These are phyloP conservation scores for Chelonoidis abingdonii DNA, from an alignment of 2,113 vertebrate species.

Conservation along the genomic window DNA sequence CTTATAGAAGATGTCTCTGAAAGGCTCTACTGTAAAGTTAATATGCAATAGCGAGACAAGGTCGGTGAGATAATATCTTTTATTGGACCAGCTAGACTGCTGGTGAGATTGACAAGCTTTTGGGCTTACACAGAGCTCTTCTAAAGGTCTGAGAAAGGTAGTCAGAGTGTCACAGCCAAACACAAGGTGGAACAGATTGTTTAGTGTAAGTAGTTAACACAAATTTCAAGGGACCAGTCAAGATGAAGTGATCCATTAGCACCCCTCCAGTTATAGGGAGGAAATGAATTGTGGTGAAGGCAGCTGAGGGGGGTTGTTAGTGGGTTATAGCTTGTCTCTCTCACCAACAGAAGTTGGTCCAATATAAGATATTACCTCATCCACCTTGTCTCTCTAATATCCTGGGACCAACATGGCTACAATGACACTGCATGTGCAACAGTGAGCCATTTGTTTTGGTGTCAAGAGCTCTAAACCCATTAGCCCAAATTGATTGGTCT, in stretches of 20 bases:
- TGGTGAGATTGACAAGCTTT: background rate
- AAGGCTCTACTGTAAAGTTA: background rate
- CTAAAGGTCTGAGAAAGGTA: background rate
- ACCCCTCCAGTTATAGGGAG: background rate
- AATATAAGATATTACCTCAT: background rate
- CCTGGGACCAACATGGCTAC: background rate
- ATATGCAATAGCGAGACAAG: background rate
- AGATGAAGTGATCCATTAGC: background rate
- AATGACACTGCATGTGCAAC: background rate
- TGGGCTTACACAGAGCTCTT: background rate
- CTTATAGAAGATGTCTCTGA: background rate
- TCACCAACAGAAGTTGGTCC: background rate
- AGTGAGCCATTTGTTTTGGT: background rate
- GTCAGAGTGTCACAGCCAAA: background rate
- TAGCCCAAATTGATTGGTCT: background rate
- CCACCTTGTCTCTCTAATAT: background rate
- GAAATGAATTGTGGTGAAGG: background rate
- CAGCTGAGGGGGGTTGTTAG: background rate
- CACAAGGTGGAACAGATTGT: background rate
- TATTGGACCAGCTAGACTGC: background rate
- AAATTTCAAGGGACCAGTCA: background rate
- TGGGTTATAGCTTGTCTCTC: background rate
- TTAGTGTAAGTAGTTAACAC: background rate
- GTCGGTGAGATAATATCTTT: background rate
- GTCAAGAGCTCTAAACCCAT: background rate